phyloP scores from a whole-genome alignment of 2,797 vertebrate genomes.

The Danio kyathit region DNA sequence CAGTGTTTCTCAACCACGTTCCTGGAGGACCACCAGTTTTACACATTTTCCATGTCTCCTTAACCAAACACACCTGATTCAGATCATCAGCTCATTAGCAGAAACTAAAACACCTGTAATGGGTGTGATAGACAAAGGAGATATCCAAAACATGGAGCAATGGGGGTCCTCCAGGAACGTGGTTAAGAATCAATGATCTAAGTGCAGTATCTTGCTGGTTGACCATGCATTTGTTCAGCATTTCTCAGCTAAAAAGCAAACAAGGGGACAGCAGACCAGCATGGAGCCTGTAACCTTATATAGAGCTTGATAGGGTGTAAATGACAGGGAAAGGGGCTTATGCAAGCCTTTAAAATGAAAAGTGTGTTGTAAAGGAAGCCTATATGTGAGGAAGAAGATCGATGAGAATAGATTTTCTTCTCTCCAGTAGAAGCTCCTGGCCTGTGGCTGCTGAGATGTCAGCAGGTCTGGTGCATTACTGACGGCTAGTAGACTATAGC shows the following conservation, averaged over 20 bases:
- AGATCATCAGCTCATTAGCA: too few relatives aligned
- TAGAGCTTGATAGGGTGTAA: constrained; percentile 66
- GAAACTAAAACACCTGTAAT: too few relatives aligned
- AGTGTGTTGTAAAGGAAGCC: constrained; percentile 59
- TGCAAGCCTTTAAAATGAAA: constrained; percentile 64
- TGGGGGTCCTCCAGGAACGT: too few relatives aligned
- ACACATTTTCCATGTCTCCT: too few relatives aligned
- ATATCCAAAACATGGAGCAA: too few relatives aligned
- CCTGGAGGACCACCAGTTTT: too few relatives aligned
- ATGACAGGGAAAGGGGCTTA: constrained; percentile 65
- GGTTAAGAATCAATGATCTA: too few relatives aligned
- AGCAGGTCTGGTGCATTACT: constrained; percentile 45
- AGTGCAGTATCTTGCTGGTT: constrained; percentile 48
- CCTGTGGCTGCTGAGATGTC: constrained; percentile 54
- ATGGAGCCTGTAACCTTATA: constrained; percentile 62
- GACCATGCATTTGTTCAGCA: constrained; percentile 63
- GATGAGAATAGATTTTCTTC: constrained; percentile 67
- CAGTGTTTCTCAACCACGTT: too few relatives aligned
- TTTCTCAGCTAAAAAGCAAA: constrained; percentile 47
- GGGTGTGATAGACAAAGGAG: too few relatives aligned
- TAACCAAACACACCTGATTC: too few relatives aligned
- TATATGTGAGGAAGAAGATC: constrained; percentile 53
- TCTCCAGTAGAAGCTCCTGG: constrained; percentile 42
- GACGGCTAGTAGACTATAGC: constrained; percentile 33
- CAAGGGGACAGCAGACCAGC: constrained; percentile 58